phyloP scores from a whole-genome alignment of 2,113 vertebrate genomes.

The Callorhinus ursinus region DNA sequence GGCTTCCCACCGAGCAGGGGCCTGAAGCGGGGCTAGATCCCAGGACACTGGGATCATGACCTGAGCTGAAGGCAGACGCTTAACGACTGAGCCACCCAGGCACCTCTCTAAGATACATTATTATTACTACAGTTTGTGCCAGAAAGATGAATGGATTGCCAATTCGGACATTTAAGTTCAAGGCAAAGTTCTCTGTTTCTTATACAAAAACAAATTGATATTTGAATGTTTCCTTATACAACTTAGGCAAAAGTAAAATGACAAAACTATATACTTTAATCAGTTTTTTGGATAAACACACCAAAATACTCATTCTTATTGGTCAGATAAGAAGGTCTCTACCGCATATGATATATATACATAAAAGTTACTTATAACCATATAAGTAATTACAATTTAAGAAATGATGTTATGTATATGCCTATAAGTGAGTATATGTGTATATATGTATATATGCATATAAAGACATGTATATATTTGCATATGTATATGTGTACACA shows the following conservation, averaged over 20 bases:
- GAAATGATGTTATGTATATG: not conserved
- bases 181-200: not conserved
- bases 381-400: not conserved
- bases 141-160: not conserved
- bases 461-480: not conserved
- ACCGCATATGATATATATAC: not conserved
- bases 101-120: too few relatives aligned
- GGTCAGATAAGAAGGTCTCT: not conserved
- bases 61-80: too few relatives aligned
- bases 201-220: not conserved
- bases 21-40: too few relatives aligned
- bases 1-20: too few relatives aligned
- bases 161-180: not conserved
- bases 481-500: not conserved
- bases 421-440: not conserved
- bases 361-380: not conserved
- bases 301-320: not conserved
- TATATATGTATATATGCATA: not conserved
- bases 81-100: too few relatives aligned
- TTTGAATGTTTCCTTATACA: not conserved
- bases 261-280: not conserved
- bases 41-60: too few relatives aligned
- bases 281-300: not conserved
- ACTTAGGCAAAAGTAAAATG: constrained; percentile 45
- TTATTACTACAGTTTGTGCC: not conserved